Evolutionary conservation across 2,113 vertebrate genomes (phyloP), one percentile per base, ranked within the genome.

Genomic region (Petrocephalus microphthalmus): DNA sequence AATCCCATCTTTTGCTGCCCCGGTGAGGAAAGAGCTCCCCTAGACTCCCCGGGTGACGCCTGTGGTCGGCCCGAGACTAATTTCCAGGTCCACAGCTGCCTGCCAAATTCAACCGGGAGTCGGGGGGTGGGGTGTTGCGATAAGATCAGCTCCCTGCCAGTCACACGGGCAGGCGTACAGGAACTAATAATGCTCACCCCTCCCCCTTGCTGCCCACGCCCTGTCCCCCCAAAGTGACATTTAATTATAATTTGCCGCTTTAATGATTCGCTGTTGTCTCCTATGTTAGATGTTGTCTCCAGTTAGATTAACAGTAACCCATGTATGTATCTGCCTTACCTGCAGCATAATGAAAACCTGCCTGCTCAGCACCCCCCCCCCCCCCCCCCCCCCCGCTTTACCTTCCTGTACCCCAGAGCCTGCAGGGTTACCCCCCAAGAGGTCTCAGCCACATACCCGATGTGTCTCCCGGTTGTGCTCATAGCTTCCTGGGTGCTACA

Each of bases 181-280:
- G 85, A 87, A 29, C 87, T 52, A 74, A 85, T 52, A 87, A 87
- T 8, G 64, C 37, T 20, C 64, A 57, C 49, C 5, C 2, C 20
- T 25, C 57, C 56, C 64, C 49, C 29, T 53, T 33, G 22, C 33
- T 3, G n/a, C 71, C 71, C 17, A 4, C 13, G 22, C 60, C 5
- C 19, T 1, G 13, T 19, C 5, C 60, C 37, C 49, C 19, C 53
- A 78, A 71, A 78, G 60, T 56, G 71, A 52, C 33, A 52, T 56
- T 88, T 56, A 20, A 81, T 82, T 88, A 81, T 20, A 88, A 88
- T 53, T 82, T 25, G 19, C 22, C 33, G 17, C 64, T 33, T 53
- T 87, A 74, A 87, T 87, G 71, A 88, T 54, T 81, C 33, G 7
- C 86, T 20, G 25, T 78, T 71, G 60, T 45, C 25, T 74, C 3